These are phyloP conservation scores for Menidia menidia DNA, from an alignment of 2,797 vertebrate species.

Conservation along the genomic window DNA sequence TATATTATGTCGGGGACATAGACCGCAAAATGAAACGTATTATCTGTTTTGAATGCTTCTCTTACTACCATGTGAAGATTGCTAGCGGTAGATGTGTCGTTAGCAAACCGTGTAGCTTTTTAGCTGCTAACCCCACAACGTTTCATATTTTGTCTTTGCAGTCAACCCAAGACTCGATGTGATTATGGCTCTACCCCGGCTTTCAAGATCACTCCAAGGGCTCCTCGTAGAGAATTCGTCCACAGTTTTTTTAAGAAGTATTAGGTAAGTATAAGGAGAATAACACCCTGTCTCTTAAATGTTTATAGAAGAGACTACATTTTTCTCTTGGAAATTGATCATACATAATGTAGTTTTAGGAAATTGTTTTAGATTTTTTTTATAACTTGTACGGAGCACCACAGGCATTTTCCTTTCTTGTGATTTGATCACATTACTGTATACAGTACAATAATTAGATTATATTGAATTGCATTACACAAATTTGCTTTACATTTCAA, in stretches of 20 bases:
- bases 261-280: conserved; percentile 70
- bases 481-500: conserved; percentile 6
- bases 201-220: conserved; percentile 58
- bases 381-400: too few species aligned
- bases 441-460: too few species aligned
- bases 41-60: background rate
- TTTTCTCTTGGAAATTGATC: too few species aligned
- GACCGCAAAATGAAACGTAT: rapidly evolving
- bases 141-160: conserved; percentile 24
- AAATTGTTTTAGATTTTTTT: too few species aligned
- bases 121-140: conserved; percentile 23
- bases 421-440: too few species aligned
- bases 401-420: too few species aligned
- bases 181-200: conserved; percentile 60
- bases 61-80: background rate
- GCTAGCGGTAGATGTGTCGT: background rate
- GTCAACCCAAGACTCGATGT: background rate
- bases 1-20: background rate
- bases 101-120: conserved; percentile 9
- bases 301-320: too few species aligned
- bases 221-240: conserved; percentile 46
- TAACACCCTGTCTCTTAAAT: background rate
- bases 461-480: background rate
- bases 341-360: too few species aligned
- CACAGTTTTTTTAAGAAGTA: conserved; percentile 59